Evolutionary conservation across 2,888 invertebrate genomes (phyloP), one percentile per base, ranked within the genome.

Genomic region (Nowickia ferox): DNA sequence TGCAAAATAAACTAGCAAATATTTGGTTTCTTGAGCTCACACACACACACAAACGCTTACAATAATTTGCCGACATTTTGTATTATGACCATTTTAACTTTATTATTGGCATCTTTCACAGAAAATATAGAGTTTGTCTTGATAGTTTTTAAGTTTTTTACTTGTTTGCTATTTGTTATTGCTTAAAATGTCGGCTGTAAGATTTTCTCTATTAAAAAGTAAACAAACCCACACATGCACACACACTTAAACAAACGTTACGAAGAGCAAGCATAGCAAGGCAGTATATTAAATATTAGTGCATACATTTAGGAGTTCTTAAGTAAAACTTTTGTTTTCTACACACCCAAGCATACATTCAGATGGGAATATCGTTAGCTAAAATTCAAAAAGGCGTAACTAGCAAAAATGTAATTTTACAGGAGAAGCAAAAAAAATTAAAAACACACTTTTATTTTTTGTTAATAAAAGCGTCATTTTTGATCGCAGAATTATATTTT

Each of bases 1-100:
- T 69, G 40, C 57, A 78, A 83, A 72, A 71, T 71, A 74, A 74
- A 74, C 63, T 71, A 40, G 75, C 71, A 86, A 86, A 86, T 86
- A 86, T 86, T 86, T 83, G 61, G 66, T 66, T 83, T 76, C 83
- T 86, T 83, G 38, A n/a, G n/a, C 40, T 38, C 1, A 46, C 10
- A 44, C 15, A 55, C 44, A 19, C 17, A 53, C 19, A 11, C 15
- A n/a, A n/a, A 11, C 8, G 15, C 19, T 30, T 30, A 30, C 4
- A 30, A 30, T 30, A 4, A 66, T 55, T 9, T 15, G 44, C 38
- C 72, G 9, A 46, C 9, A 30, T 69, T 40, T 61, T 57, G 40
- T 42, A 40, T 55, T 57, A 17, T 63, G 79, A 59, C 78, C 85
- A 82, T 71, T 75, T 82, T 71, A 69, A 44, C 44, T 79, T 75